Evolutionary conservation across 1,140 invertebrate genomes (phyloP), one percentile per base, ranked within the genome.

Genomic region (Leptinotarsa lineolata): DNA sequence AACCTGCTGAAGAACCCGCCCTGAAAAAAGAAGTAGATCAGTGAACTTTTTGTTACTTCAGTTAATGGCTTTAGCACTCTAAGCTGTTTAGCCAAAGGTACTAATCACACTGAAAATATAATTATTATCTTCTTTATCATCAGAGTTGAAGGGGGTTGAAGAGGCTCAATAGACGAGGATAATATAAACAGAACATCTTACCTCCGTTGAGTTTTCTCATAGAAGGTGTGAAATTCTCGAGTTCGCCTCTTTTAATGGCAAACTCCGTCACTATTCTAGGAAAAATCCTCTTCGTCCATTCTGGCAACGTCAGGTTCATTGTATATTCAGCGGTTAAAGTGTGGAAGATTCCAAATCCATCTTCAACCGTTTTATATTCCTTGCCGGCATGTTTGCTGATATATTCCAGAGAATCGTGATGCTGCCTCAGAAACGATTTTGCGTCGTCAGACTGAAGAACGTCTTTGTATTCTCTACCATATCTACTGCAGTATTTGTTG

Each of bases 151-250:
- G 30, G 30, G 1, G 30, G 8, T 30, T 30, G 30, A 30, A 30
- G 30, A 30, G 6, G 30, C 30, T 39, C 30, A 39, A 39, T 39
- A 39, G 8, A 39, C 8, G 30, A 39, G 30, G 11, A 11, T 39
- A 8, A 39, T 39, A 39, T 39, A 11, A 39, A 39, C 1, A 39
- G 2, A 39, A 39, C 30, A 39, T 39, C 16, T 54, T 73, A 83
- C 82, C 82, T 72, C 82, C 82, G 68, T 82, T 81, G 3, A 83
- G 63, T 64, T 72, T 74, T 44, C 79, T 82, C 61, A 83, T 61
- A 20, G 78, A 24, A 6, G 48, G 44, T 66, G 77, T 81, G 22
- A 68, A 72, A 74, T 83, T 83, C 65, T 83, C 82, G 18, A 79
- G 72, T 61, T 75, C 66, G 67, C 81, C 81, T 70, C 79, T 77